phyloP scores from a whole-genome alignment of 2,888 invertebrate species.

The Tineola bisselliella region DNA sequence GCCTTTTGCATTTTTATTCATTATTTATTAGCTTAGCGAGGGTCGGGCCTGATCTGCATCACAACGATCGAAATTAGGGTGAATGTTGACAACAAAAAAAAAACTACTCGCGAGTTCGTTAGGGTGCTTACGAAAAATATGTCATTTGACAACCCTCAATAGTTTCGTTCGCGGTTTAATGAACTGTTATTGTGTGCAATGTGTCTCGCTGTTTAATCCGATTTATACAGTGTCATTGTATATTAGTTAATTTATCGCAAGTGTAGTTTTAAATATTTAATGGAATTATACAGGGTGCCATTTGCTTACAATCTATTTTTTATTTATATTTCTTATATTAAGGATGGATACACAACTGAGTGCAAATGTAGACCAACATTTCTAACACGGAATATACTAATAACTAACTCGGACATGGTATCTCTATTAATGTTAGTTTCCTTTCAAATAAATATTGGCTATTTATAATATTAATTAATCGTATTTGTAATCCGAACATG shows the following conservation, averaged over 20 bases:
- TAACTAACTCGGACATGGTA: too few species aligned
- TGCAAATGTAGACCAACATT: too few species aligned
- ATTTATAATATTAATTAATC: too few species aligned
- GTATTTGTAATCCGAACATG: too few species aligned
- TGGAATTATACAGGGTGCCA: not conserved
- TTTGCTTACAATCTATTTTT: too few species aligned
- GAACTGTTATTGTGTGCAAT: constrained; percentile 52
- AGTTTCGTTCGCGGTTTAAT: constrained; percentile 45
- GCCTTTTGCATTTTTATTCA: constrained; percentile 50
- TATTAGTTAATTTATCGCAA: constrained; percentile 29
- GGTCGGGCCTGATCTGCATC: constrained; percentile 21
- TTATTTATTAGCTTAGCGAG: constrained; percentile 33
- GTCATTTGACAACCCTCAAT: constrained; percentile 21
- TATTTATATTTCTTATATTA: too few species aligned
- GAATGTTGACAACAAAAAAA: constrained; percentile 22
- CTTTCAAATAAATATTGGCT: too few species aligned
- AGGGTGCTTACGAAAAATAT: constrained; percentile 13
- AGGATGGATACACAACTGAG: too few species aligned
- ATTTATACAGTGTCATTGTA: constrained; percentile 38
- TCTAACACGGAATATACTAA: too few species aligned
- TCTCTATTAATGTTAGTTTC: too few species aligned
- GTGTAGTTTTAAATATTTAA: not conserved
- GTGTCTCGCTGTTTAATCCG: constrained; percentile 39
- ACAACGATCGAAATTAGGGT: constrained; percentile 17
- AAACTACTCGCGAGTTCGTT: constrained; percentile 19